These are phyloP conservation scores for Podocnemis expansa DNA, from an alignment of 2,113 vertebrate genomes.

Conservation along the genomic window DNA sequence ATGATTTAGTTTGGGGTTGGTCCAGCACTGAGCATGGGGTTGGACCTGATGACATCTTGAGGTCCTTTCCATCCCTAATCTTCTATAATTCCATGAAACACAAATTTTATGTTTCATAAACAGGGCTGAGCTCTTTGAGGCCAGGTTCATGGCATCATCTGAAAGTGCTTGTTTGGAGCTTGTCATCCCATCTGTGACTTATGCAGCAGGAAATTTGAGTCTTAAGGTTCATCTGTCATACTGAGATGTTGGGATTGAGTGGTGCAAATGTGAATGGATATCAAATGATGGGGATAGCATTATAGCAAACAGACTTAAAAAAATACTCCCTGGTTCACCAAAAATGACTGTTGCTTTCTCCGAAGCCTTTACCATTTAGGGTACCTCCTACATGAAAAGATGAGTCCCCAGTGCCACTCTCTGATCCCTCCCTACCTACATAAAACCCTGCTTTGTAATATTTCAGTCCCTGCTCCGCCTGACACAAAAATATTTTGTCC, in stretches of 20 bases:
- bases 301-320: neutral
- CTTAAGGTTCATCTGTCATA: neutral
- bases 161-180: neutral
- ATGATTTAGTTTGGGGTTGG: too few relatives aligned
- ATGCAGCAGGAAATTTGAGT: neutral
- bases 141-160: neutral
- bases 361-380: neutral
- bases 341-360: neutral
- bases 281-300: neutral
- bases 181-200: neutral
- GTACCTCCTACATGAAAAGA: neutral
- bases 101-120: neutral
- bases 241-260: neutral
- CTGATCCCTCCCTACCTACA: neutral
- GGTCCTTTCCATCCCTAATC: too few relatives aligned
- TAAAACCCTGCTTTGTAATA: neutral
- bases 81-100: neutral
- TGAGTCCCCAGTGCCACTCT: neutral
- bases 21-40: too few relatives aligned
- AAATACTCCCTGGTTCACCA: rapidly evolving
- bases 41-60: too few relatives aligned
- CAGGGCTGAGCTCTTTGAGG: neutral
- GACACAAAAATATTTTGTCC: neutral
- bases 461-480: neutral
- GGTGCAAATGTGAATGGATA: neutral